phyloP scores from a whole-genome alignment of 2,113 vertebrate species.

The Calypte anna region DNA sequence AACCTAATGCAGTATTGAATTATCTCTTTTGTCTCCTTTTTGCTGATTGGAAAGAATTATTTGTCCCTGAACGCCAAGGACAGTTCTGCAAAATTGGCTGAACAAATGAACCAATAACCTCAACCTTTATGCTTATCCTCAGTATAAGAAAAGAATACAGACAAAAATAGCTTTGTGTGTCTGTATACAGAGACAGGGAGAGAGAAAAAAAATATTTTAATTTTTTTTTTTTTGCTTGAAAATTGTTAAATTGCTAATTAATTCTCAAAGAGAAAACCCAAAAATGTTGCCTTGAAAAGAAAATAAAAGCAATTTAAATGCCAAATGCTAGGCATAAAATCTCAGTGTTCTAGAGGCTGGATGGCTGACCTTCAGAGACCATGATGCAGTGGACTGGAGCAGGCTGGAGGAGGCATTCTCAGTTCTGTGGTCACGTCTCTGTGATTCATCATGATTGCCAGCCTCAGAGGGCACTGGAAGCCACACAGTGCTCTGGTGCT shows the following conservation, averaged over 20 bases:
- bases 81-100: constrained; percentile 44
- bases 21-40: constrained; percentile 55
- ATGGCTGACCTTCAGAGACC: background rate
- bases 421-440: background rate
- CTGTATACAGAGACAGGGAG: background rate
- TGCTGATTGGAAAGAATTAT: constrained; percentile 49
- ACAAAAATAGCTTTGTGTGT: background rate
- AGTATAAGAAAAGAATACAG: background rate
- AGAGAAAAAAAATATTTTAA: background rate
- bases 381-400: background rate
- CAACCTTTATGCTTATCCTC: background rate
- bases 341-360: background rate
- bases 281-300: background rate
- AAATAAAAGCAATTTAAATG: constrained; percentile 16
- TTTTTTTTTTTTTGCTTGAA: background rate
- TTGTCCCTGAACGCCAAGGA: constrained; percentile 38
- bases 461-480: background rate
- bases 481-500: background rate
- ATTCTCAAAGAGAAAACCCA: background rate
- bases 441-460: background rate
- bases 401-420: background rate
- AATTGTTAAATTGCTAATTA: background rate
- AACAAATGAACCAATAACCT: constrained; percentile 35
- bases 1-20: constrained; percentile 36
- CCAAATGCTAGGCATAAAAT: background rate